Base-by-base conservation (phyloP, 1,140 invertebrate species). In the Ceratosolen fusciceps region DNA sequence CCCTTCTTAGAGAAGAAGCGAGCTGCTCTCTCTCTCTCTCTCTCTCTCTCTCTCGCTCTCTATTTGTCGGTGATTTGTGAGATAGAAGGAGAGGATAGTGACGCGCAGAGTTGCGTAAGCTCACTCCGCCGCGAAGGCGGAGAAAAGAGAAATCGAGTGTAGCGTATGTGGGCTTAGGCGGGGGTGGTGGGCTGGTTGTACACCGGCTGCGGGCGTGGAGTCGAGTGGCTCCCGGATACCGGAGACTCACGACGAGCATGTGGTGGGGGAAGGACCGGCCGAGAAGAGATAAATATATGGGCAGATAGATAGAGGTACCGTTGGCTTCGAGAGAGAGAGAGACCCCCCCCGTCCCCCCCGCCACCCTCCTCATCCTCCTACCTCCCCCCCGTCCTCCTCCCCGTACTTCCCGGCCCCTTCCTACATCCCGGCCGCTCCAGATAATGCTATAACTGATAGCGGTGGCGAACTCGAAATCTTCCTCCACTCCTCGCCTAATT, bases 371-470 rank as follows among this genome's bases (percentile, higher is more conserved):
- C n/a, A n/a, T n/a, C n/a, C n/a, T n/a, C n/a, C n/a, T n/a, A n/a
- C n/a, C n/a, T n/a, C n/a, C n/a, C n/a, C n/a, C n/a, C n/a, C n/a
- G n/a, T n/a, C n/a, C n/a, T n/a, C n/a, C n/a, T n/a, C n/a, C n/a
- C n/a, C n/a, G n/a, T n/a, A n/a, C n/a, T n/a, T n/a, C n/a, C n/a
- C n/a, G n/a, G n/a, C n/a, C n/a, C n/a, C 83, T 86, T 88, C 84
- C 83, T 85, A 81, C 80, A 72, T 56, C 84, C 83, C 82, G 84
- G 84, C 84, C 84, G 85, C 58, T 83, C 74, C 80, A 85, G 87
- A 88, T 90, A 90, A 90, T 90, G 87, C 87, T 85, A 86, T 87
- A 88, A 90, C 88, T 89, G 89, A 90, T 90, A 89, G 87, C 85
- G 84, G 85, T 82, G 86, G 87, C 86, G 87, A 88, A 87, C 85